phyloP scores from a whole-genome alignment of 2,888 invertebrate genomes.

The Galerucella nymphaeae region DNA sequence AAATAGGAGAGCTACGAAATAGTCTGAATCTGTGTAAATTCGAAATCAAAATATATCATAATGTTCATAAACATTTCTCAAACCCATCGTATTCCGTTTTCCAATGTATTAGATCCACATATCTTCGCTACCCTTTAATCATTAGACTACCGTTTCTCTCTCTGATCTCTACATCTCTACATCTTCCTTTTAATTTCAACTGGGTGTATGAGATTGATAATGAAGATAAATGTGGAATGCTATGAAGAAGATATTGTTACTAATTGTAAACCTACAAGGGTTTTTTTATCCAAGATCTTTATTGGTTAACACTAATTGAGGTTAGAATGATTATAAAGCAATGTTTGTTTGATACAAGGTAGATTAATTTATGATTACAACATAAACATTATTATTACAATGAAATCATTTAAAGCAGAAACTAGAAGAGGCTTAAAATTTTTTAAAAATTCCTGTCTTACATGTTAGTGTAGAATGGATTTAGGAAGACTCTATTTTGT shows the following conservation, averaged over 20 bases:
- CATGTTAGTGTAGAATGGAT: no score
- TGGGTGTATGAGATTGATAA: slow-evolving; percentile 19
- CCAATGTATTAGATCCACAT: neutral
- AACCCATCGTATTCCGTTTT: neutral
- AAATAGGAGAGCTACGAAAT: no score
- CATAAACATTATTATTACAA: neutral
- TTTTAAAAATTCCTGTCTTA: no score
- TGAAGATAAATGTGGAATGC: slow-evolving; percentile 40
- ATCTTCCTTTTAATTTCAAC: slow-evolving; percentile 14
- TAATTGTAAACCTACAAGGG: slow-evolving; percentile 38
- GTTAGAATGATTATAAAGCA: slow-evolving; percentile 2
- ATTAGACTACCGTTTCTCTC: slow-evolving; percentile 29
- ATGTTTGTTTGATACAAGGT: neutral
- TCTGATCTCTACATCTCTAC: slow-evolving; percentile 20
- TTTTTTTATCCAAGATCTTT: slow-evolving; percentile 24
- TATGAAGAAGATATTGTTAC: slow-evolving; percentile 43
- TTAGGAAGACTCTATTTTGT: no score
- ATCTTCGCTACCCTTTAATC: slow-evolving; percentile 12
- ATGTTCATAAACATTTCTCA: neutral
- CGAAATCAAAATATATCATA: no score
- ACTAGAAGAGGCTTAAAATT: no score
- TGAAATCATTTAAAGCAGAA: no score
- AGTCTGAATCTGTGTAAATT: neutral
- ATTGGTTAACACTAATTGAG: slow-evolving; percentile 23
- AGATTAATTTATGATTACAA: neutral